A percentile compares a stretch with the other conserved stretches of the same genome.
phyloP scores from a whole-genome alignment of 2,888 invertebrate genomes.

The Gonocerus acuteangulatus region DNA sequence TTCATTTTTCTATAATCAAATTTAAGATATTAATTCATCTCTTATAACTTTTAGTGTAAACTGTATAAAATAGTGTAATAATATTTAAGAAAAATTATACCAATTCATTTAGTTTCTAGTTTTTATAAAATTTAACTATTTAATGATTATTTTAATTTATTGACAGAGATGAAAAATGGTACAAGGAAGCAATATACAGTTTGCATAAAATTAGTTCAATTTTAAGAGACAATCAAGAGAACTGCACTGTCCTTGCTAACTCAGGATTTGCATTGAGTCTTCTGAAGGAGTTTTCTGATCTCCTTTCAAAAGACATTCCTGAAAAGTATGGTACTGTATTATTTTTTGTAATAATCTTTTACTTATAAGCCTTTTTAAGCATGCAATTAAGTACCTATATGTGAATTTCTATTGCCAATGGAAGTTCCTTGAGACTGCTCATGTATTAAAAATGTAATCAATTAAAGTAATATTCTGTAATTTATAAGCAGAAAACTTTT shows the following conservation, averaged over 20 bases:
- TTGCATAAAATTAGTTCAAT: conserved; percentile 31
- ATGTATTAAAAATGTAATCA: too few species aligned
- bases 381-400: too few species aligned
- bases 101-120: too few species aligned
- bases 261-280: conserved; percentile 29
- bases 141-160: background rate
- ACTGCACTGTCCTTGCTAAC: conserved; percentile 27
- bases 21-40: background rate
- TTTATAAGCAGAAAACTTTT: too few species aligned
- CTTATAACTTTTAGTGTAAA: background rate
- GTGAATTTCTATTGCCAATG: too few species aligned
- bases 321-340: conserved; percentile 8
- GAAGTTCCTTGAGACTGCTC: too few species aligned
- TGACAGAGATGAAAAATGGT: conserved; percentile 27
- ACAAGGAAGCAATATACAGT: conserved; percentile 30
- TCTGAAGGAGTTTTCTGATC: conserved; percentile 30
- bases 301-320: conserved; percentile 16
- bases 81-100: too few species aligned
- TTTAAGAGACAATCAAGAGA: conserved; percentile 30
- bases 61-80: background rate
- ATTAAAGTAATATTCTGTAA: too few species aligned
- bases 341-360: too few species aligned
- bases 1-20: background rate
- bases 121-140: too few species aligned
- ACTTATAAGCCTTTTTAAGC: too few species aligned